phyloP scores from a whole-genome alignment of 2,888 invertebrate genomes.

The Tupiocoris notatus region DNA sequence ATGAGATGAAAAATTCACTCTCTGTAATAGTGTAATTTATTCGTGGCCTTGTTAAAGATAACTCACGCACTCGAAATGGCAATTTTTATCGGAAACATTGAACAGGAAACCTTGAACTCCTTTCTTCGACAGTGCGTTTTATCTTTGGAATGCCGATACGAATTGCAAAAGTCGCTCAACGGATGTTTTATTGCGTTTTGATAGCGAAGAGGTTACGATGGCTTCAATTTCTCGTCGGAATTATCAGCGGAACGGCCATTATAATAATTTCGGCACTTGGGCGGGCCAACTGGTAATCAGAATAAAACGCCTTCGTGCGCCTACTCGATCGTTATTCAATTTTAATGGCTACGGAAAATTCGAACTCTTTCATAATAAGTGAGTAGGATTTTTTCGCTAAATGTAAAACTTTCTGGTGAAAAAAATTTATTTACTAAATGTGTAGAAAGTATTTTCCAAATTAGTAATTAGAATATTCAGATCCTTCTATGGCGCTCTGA shows the following conservation, averaged over 20 bases:
- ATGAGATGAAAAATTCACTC: too few species aligned
- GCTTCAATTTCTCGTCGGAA: too few species aligned
- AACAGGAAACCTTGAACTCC: neutral
- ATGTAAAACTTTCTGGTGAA: too few species aligned
- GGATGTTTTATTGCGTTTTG: too few species aligned
- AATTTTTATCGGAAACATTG: neutral
- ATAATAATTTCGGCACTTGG: slow-evolving; percentile 8
- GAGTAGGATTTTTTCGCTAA: too few species aligned
- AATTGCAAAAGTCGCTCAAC: too few species aligned
- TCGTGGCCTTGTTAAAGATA: neutral
- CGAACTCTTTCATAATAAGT: too few species aligned
- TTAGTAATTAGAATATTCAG: too few species aligned
- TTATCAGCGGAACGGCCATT: slow-evolving; percentile 1
- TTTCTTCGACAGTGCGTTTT: neutral
- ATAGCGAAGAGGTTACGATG: too few species aligned
- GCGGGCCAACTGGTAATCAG: neutral
- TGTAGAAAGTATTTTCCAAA: too few species aligned
- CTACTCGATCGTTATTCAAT: neutral
- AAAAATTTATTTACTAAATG: too few species aligned
- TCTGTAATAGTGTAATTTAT: neutral
- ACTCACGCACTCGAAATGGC: neutral
- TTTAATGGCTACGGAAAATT: neutral
- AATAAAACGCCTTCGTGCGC: neutral
- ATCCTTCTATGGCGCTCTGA: too few species aligned
- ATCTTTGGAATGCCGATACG: neutral